Conservation (phyloP, 1,140 invertebrate species). For the Pectinophora gossypiella region DNA sequence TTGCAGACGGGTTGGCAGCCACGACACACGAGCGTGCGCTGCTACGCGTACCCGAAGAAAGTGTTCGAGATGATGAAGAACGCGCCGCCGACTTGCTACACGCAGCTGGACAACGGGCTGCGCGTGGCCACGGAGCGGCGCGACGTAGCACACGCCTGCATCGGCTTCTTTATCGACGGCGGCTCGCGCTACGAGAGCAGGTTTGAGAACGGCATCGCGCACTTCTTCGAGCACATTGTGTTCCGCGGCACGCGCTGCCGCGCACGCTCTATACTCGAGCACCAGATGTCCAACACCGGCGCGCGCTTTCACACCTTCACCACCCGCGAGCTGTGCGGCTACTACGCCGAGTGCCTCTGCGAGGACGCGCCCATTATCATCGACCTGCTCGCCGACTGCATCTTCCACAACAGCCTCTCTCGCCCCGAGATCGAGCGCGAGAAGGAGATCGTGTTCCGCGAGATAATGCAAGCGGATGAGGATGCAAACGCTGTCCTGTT, state of each 20-base stretch:
- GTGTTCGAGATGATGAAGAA: constrained; percentile 25
- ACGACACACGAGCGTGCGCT: background rate
- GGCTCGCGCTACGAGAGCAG: constrained; percentile 84
- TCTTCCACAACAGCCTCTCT: constrained; percentile 81
- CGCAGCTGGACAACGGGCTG: constrained; percentile 34
- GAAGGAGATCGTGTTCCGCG: constrained; percentile 81
- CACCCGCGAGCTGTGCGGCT: constrained; percentile 85
- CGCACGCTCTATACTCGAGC: constrained; percentile 79
- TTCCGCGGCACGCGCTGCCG: constrained; percentile 84
- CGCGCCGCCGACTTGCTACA: constrained; percentile 20
- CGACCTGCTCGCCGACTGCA: constrained; percentile 85
- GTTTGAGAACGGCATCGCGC: constrained; percentile 84
- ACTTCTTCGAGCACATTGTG: constrained; percentile 88
- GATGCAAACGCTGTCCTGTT: constrained; percentile 84
- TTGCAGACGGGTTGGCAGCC: background rate
- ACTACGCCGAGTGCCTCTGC: constrained; percentile 84
- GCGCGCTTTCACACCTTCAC: constrained; percentile 87
- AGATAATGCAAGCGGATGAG: constrained; percentile 82
- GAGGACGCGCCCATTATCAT: constrained; percentile 79
- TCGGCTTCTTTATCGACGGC: constrained; percentile 86
- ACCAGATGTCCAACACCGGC: constrained; percentile 85
- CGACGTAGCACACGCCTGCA: constrained; percentile 69
- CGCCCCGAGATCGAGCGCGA: constrained; percentile 81
- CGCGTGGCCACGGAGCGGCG: constrained; percentile 41
- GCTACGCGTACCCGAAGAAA: constrained; percentile 9